A percentile compares a stretch with the other conserved stretches of the same genome.
Evolutionary conservation across 2,888 invertebrate genomes (phyloP).

Genomic region (Aleiodes alternator): DNA sequence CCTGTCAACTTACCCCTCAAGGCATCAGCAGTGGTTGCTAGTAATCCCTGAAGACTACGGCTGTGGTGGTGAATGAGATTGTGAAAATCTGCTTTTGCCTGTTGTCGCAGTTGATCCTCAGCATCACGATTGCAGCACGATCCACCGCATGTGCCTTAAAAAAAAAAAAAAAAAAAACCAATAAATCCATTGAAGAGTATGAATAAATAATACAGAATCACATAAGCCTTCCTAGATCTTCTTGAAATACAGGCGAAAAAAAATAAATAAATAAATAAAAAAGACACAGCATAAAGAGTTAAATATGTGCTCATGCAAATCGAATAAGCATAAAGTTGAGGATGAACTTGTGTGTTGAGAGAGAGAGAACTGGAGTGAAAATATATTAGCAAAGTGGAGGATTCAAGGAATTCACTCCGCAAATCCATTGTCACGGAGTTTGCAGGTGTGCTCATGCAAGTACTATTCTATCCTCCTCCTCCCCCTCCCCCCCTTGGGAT

Average conservation of each 20-base stretch:
- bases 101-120: conserved; percentile 79
- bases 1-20: conserved; percentile 82
- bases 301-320: conserved; percentile 4
- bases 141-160: conserved; percentile 80
- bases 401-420: background rate
- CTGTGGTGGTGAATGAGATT: conserved; percentile 83
- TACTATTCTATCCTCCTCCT: background rate
- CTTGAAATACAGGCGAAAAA: too few species aligned
- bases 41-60: conserved; percentile 84
- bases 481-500: background rate
- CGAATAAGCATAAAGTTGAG: conserved; percentile 2
- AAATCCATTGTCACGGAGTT: conserved; percentile 25
- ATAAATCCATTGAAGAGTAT: background rate
- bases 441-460: conserved; percentile 28
- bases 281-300: conserved; percentile 20
- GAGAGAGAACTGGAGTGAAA: background rate
- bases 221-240: conserved; percentile 2
- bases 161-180: conserved; percentile 34
- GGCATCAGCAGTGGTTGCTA: conserved; percentile 84
- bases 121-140: conserved; percentile 83
- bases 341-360: conserved; percentile 2
- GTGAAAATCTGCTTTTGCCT: conserved; percentile 82
- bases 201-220: conserved; percentile 6
- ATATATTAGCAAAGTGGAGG: background rate
- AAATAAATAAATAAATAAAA: conserved; percentile 18